A percentile compares a stretch with the other conserved stretches of the same genome.
These are phyloP conservation scores for Triplophysa tibetana DNA, from an alignment of 2,113 vertebrate genomes.

Conservation along the genomic window DNA sequence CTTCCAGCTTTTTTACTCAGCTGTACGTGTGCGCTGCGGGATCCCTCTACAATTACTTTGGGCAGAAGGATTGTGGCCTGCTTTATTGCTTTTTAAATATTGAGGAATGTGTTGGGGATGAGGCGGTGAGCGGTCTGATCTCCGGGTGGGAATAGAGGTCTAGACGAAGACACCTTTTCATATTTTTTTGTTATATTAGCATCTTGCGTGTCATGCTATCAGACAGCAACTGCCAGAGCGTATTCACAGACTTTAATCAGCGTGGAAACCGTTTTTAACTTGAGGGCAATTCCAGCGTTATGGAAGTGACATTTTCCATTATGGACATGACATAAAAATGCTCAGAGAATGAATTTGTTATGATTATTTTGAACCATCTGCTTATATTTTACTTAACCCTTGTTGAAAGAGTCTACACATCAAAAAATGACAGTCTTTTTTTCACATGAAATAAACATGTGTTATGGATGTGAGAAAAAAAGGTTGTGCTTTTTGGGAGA, in stretches of 20 bases:
- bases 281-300: background rate
- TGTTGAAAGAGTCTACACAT: no score
- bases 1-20: slow-evolving; percentile 10
- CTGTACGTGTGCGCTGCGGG: background rate
- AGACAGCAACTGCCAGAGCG: background rate
- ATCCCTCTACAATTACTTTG: slow-evolving; percentile 38
- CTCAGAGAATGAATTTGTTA: no score
- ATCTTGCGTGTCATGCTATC: slow-evolving; percentile 37
- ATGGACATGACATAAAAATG: no score
- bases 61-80: slow-evolving; percentile 18
- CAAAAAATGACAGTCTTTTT: no score
- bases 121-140: background rate
- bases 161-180: slow-evolving; percentile 18
- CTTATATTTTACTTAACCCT: no score
- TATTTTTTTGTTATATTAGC: slow-evolving; percentile 39
- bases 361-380: no score
- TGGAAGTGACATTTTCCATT: no score
- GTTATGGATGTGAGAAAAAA: no score
- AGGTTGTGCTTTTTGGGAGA: no score
- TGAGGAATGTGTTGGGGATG: slow-evolving; percentile 29
- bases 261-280: background rate
- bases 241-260: background rate
- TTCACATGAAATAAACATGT: no score
- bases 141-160: background rate
- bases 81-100: slow-evolving; percentile 47